Evolutionary conservation across 2,113 vertebrate genomes (phyloP).

Genomic region (Erythrolamprus reginae): DNA sequence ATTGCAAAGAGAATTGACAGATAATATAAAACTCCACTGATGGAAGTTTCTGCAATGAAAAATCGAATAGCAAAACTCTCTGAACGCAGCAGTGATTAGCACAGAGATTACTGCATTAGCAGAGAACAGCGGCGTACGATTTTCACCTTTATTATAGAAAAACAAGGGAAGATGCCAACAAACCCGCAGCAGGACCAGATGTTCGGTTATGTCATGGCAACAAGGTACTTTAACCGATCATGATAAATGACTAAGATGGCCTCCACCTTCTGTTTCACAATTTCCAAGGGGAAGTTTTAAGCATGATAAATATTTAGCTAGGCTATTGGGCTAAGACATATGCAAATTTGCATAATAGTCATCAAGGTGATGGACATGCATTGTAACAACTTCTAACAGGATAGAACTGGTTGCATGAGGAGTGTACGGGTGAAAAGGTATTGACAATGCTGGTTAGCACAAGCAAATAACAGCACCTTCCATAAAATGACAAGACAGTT

Average conservation of each 20-base stretch:
- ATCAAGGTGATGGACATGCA: conserved; percentile 54
- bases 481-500: neutral
- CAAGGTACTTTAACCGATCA: conserved; percentile 40
- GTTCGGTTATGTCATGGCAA: conserved; percentile 31
- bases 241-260: conserved; percentile 12
- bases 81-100: neutral
- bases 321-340: conserved; percentile 57
- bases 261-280: conserved; percentile 51
- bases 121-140: neutral
- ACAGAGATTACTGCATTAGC: conserved; percentile 17
- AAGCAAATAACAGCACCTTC: conserved; percentile 9
- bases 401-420: conserved; percentile 49
- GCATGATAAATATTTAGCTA: conserved; percentile 72
- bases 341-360: conserved; percentile 67
- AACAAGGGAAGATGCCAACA: conserved; percentile 22
- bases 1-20: neutral
- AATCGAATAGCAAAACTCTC: neutral
- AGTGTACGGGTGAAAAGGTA: conserved; percentile 10
- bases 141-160: conserved; percentile 26
- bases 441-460: conserved; percentile 29
- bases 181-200: conserved; percentile 24
- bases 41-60: neutral
- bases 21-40: neutral
- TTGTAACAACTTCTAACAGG: conserved; percentile 54
- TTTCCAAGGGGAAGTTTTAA: conserved; percentile 58